These are phyloP conservation scores for Clarias gariepinus DNA, from an alignment of 2,113 vertebrate species.

Conservation along the genomic window DNA sequence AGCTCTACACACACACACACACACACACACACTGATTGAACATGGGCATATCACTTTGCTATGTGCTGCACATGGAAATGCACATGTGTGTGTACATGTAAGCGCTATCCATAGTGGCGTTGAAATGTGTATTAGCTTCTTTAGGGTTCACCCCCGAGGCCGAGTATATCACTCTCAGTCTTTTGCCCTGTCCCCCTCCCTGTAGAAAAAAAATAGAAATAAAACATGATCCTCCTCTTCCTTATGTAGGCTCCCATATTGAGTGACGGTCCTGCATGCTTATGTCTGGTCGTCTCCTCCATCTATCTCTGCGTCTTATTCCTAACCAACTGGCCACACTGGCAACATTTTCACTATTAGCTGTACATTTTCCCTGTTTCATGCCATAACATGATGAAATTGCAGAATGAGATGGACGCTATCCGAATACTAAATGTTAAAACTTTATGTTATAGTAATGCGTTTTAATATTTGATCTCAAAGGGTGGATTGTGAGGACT, in stretches of 20 bases:
- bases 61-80: background rate
- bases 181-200: conserved; percentile 16
- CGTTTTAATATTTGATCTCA: no score
- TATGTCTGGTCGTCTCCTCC: background rate
- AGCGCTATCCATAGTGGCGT: conserved; percentile 12
- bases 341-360: no score
- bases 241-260: conserved; percentile 38
- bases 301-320: conserved; percentile 39
- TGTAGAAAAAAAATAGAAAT: conserved; percentile 42
- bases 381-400: background rate
- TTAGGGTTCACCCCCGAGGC: conserved; percentile 20
- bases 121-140: conserved; percentile 12
- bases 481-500: background rate
- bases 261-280: conserved; percentile 25
- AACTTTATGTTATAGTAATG: background rate
- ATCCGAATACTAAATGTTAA: background rate
- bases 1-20: no score
- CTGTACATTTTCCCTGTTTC: background rate
- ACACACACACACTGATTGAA: background rate
- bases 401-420: background rate
- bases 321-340: background rate
- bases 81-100: conserved; percentile 25
- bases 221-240: conserved; percentile 43
- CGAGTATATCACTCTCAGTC: conserved; percentile 17
- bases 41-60: background rate